Evolutionary conservation across 37 sponge, comb jelly and placozoan genomes (phyloP).

Genomic region (Ianthella basta): DNA sequence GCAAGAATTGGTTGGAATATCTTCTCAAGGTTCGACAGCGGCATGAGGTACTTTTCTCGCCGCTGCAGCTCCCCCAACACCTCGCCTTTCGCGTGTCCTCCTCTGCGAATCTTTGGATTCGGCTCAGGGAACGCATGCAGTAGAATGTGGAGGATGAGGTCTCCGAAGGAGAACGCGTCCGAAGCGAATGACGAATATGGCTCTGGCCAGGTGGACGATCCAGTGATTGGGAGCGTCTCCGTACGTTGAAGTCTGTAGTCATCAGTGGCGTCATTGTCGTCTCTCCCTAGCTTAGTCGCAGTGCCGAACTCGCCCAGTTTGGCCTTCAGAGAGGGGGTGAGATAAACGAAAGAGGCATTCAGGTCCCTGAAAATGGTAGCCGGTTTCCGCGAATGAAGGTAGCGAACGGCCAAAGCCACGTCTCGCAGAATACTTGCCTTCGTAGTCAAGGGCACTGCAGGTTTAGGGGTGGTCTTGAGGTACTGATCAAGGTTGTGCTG

Average conservation of each 20-base stretch:
- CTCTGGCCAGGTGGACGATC: background rate
- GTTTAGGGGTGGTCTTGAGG: background rate
- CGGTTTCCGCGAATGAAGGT: constrained; percentile 34
- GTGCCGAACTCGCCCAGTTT: constrained; percentile 41
- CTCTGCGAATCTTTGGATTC: background rate
- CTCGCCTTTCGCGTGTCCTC: background rate
- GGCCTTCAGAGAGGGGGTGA: constrained; percentile 29
- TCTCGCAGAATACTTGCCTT: constrained; percentile 39
- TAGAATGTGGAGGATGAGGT: constrained; percentile 25
- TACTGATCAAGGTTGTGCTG: background rate
- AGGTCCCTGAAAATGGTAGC: constrained; percentile 34
- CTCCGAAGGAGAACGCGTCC: constrained; percentile 16
- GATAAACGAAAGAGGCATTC: constrained; percentile 24
- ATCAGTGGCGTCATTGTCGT: background rate
- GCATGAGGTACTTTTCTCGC: background rate
- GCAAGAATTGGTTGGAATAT: background rate
- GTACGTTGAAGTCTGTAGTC: too few relatives aligned
- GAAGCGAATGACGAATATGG: background rate
- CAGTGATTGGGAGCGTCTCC: background rate
- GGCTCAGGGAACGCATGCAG: constrained; percentile 19
- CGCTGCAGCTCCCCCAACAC: background rate
- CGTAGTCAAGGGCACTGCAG: background rate
- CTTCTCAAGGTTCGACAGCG: background rate
- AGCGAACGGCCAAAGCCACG: constrained; percentile 29
- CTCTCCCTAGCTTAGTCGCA: background rate